Conservation (phyloP, 2,888 invertebrate genomes). For the Baccha elongata region DNA sequence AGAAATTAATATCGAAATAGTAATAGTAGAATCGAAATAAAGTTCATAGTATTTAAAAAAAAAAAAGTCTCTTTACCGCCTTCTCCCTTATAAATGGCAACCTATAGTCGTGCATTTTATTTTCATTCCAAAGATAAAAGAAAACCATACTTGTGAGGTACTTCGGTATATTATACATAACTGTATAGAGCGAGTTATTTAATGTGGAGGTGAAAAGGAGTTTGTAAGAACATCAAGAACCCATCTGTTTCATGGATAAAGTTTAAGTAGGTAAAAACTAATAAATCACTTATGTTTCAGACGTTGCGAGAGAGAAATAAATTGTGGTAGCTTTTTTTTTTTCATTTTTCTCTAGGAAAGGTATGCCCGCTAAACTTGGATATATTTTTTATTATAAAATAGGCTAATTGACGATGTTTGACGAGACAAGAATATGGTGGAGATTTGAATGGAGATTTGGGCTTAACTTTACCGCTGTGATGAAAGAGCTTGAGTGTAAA, state of each 20-base stretch:
- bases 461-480: not conserved
- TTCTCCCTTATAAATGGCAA: too few relatives aligned
- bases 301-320: slow-evolving; percentile 25
- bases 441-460: slow-evolving; percentile 4
- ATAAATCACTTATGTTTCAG: slow-evolving; percentile 57
- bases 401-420: slow-evolving; percentile 19
- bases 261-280: slow-evolving; percentile 60
- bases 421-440: not conserved
- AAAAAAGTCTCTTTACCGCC: too few relatives aligned
- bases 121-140: too few relatives aligned
- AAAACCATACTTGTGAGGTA: too few relatives aligned
- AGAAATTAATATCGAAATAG: too few relatives aligned
- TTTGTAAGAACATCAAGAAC: slow-evolving; percentile 18
- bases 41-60: too few relatives aligned
- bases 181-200: slow-evolving; percentile 33
- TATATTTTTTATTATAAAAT: not conserved
- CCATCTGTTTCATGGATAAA: slow-evolving; percentile 61
- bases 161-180: not conserved
- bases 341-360: slow-evolving; percentile 3
- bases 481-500: not conserved
- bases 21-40: too few relatives aligned
- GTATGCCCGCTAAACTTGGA: not conserved
- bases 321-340: slow-evolving; percentile 7
- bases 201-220: not conserved
- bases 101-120: too few relatives aligned